Conservation (phyloP, 2,113 vertebrate species). For the Lagenorhynchus albirostris region DNA sequence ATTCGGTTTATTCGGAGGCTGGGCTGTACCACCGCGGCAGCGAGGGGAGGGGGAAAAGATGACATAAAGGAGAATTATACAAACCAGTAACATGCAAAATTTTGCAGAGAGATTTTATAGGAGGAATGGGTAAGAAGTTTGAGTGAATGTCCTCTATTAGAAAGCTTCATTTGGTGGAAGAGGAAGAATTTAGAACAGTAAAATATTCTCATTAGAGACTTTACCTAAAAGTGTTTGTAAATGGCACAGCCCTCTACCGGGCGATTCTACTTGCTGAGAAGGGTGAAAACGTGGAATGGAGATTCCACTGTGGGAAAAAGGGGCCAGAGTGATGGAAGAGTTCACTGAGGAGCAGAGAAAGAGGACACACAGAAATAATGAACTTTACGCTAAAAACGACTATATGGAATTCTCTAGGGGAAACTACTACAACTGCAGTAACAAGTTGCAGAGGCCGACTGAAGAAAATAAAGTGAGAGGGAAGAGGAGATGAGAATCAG, state of each 20-base stretch:
- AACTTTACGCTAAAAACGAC: not conserved
- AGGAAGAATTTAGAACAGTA: not conserved
- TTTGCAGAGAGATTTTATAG: not conserved
- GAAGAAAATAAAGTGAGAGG: not conserved
- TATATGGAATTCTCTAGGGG: not conserved
- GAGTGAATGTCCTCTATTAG: not conserved
- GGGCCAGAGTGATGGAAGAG: not conserved
- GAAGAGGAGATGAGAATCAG: not conserved
- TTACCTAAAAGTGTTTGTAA: not conserved
- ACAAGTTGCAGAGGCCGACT: not conserved
- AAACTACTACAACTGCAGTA: not conserved
- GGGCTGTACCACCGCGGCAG: not conserved
- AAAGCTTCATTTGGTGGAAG: not conserved
- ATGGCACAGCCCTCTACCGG: not conserved
- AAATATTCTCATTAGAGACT: not conserved
- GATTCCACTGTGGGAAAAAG: no score
- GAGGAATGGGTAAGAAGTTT: no score
- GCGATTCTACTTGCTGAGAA: not conserved
- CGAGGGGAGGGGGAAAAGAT: not conserved
- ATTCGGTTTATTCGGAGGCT: rapidly evolving
- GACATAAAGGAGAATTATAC: not conserved
- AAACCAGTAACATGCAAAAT: not conserved
- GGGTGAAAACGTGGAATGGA: not conserved
- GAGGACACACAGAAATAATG: not conserved
- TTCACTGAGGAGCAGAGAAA: not conserved